Percentiles rank a stretch among this genome's conserved stretches.
Evolutionary conservation across 2,888 invertebrate genomes (phyloP).

Genomic region (Vanessa cardui): DNA sequence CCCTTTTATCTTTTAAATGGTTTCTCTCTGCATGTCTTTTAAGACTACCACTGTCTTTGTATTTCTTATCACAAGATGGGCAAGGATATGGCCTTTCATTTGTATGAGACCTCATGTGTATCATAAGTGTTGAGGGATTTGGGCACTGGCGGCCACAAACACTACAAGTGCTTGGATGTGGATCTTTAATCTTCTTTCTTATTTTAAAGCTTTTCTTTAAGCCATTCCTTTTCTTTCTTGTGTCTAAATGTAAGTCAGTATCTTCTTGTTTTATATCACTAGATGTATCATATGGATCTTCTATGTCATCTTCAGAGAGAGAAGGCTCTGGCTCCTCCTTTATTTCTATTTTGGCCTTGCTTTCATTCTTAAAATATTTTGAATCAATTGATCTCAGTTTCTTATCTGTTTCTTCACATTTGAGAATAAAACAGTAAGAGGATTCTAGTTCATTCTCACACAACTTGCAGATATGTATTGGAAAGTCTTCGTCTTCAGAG

Average conservation of each 20-base stretch:
- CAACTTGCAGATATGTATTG: constrained; percentile 53
- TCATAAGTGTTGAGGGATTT: constrained; percentile 53
- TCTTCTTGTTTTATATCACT: constrained; percentile 20
- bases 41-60: constrained; percentile 59
- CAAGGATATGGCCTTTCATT: constrained; percentile 60
- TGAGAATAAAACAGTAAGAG: constrained; percentile 59
- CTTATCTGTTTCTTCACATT: constrained; percentile 62
- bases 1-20: constrained; percentile 52
- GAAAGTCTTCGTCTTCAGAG: constrained; percentile 58
- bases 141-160: constrained; percentile 56
- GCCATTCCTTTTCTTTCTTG: constrained; percentile 4
- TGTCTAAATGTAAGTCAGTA: neutral
- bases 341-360: constrained; percentile 49
- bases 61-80: constrained; percentile 60
- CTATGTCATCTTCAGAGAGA: constrained; percentile 38
- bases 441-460: constrained; percentile 55
- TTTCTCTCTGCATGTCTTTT: constrained; percentile 61
- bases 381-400: constrained; percentile 48
- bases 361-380: constrained; percentile 25
- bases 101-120: constrained; percentile 65
- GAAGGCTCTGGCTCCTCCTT: constrained; percentile 51
- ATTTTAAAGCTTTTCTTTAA: constrained; percentile 3
- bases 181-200: constrained; percentile 24
- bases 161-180: constrained; percentile 47
- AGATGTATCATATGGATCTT: constrained; percentile 25